A percentile compares a stretch with the other conserved stretches of the same genome.
Evolutionary conservation across 2,888 invertebrate species (phyloP).

Genomic region (Eudemis profundana): DNA sequence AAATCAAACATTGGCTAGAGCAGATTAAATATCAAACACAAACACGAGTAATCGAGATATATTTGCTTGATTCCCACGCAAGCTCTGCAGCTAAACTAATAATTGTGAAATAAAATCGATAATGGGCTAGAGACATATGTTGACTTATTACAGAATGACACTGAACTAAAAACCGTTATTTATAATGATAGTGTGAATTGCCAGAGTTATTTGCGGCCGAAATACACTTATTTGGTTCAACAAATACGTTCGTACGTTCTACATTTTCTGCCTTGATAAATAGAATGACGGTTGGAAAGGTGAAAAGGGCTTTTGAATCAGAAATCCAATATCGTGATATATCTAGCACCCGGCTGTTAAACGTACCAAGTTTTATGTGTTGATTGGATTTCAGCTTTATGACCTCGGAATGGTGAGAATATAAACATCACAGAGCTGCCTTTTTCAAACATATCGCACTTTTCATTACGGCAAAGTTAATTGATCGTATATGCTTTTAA

Average conservation of each 20-base stretch:
- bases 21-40: slow-evolving; percentile 13
- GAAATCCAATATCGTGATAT: slow-evolving; percentile 34
- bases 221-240: background rate
- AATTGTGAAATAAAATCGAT: slow-evolving; percentile 7
- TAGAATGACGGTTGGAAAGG: slow-evolving; percentile 15
- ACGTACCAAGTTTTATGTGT: slow-evolving; percentile 24
- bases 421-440: background rate
- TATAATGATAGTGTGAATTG: background rate
- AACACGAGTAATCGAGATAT: slow-evolving; percentile 13
- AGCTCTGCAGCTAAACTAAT: background rate
- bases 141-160: background rate
- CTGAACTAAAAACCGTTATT: background rate
- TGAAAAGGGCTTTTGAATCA: slow-evolving; percentile 28
- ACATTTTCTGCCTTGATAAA: slow-evolving; percentile 9
- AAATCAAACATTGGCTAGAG: slow-evolving; percentile 10
- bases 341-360: background rate
- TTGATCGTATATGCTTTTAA: background rate
- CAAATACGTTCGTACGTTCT: slow-evolving; percentile 6
- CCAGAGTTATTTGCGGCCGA: background rate
- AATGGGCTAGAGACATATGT: background rate
- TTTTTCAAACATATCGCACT: slow-evolving; percentile 3
- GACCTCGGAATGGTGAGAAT: background rate
- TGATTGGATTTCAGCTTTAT: slow-evolving; percentile 26
- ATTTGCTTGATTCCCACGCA: background rate
- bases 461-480: background rate